Percentiles rank a stretch among this genome's conserved stretches.
Evolutionary conservation across 2,797 vertebrate species (phyloP).

Genomic region (Macropodus opercularis): DNA sequence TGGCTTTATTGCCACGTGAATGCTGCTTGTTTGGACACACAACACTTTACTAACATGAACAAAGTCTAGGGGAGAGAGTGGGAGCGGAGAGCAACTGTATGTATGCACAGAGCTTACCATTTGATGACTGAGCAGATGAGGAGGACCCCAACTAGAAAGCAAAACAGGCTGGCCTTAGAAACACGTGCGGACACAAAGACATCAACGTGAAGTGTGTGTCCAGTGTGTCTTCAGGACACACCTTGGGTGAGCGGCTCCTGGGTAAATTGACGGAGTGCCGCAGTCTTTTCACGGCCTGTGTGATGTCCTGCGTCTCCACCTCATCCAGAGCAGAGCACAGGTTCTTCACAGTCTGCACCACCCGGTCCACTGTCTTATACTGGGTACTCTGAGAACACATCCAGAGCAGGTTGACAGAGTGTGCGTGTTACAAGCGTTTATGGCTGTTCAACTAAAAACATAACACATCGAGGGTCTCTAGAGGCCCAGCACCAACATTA

Average conservation of each 20-base stretch:
- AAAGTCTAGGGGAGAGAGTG: neutral
- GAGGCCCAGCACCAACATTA: neutral
- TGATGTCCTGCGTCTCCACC: slow-evolving; percentile 90
- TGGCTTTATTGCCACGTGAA: neutral
- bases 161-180: slow-evolving; percentile 27
- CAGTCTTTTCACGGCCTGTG: slow-evolving; percentile 89
- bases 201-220: neutral
- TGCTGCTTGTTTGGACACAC: too few species aligned
- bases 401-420: neutral
- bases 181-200: neutral
- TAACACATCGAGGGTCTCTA: neutral
- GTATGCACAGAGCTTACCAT: slow-evolving; percentile 75
- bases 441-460: too few species aligned
- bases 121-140: slow-evolving; percentile 72
- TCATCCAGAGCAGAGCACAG: slow-evolving; percentile 91
- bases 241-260: slow-evolving; percentile 86
- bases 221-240: slow-evolving; percentile 58
- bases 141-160: slow-evolving; percentile 79
- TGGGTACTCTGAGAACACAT: slow-evolving; percentile 79
- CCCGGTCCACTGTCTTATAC: slow-evolving; percentile 88
- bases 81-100: neutral
- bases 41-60: too few species aligned
- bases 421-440: neutral
- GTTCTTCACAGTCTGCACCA: slow-evolving; percentile 92
- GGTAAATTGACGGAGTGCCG: slow-evolving; percentile 90